phyloP scores from a whole-genome alignment of 2,888 invertebrate species.

The Mimas tiliae region DNA sequence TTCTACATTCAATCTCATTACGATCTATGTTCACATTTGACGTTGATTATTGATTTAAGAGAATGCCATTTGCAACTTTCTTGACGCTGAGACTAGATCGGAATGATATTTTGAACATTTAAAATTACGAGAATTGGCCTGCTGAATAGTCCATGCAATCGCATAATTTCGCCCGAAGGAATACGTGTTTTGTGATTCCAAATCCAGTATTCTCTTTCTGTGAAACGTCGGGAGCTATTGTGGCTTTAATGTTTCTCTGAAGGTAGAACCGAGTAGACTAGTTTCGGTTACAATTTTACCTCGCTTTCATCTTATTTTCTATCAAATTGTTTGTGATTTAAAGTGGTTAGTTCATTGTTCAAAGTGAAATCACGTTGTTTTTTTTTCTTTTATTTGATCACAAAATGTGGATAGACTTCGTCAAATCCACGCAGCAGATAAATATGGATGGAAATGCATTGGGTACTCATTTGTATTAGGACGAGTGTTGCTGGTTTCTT shows the following conservation, averaged over 20 bases:
- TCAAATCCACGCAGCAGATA: too few species aligned
- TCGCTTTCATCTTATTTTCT: background rate
- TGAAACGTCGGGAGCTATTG: slow-evolving; percentile 15
- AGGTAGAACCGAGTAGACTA: slow-evolving; percentile 24
- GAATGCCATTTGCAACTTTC: too few species aligned
- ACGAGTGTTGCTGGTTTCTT: too few species aligned
- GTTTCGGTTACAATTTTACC: slow-evolving; percentile 20
- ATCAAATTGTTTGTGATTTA: slow-evolving; percentile 1
- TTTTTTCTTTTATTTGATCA: background rate
- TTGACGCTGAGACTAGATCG: too few species aligned
- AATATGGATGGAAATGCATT: too few species aligned
- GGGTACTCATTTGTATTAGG: too few species aligned
- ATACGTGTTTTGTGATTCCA: slow-evolving; percentile 23
- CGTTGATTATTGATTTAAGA: too few species aligned
- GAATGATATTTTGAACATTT: too few species aligned
- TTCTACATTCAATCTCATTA: too few species aligned
- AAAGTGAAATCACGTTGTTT: background rate
- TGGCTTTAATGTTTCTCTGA: slow-evolving; percentile 10
- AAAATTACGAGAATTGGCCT: too few species aligned
- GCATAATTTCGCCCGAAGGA: slow-evolving; percentile 25
- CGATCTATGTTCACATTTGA: too few species aligned
- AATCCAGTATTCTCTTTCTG: slow-evolving; percentile 12
- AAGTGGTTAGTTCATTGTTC: background rate
- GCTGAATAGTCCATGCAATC: slow-evolving; percentile 23
- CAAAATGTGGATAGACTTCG: too few species aligned